Evolutionary conservation across 2,113 vertebrate genomes (phyloP).

Genomic region (Aegithalos caudatus): DNA sequence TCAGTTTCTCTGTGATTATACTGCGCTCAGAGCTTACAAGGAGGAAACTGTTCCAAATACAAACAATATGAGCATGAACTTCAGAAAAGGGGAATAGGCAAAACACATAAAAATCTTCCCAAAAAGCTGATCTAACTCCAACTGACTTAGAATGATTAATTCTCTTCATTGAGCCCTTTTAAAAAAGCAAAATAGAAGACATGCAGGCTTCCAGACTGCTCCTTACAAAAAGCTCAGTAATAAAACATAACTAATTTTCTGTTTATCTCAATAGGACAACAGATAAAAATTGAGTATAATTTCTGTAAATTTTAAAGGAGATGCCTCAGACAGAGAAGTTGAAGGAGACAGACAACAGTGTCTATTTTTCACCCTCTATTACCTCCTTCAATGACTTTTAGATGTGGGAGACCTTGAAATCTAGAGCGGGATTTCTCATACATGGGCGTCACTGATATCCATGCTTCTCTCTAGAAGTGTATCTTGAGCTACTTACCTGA

Average conservation of each 20-base stretch:
- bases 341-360: neutral
- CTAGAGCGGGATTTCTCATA: neutral
- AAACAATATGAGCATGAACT: neutral
- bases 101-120: neutral
- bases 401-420: neutral
- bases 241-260: neutral
- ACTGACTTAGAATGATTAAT: neutral
- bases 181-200: neutral
- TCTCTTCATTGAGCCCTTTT: neutral
- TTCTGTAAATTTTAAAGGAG: neutral
- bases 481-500: neutral
- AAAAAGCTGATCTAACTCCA: neutral
- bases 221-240: neutral
- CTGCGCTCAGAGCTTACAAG: neutral
- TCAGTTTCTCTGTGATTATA: neutral
- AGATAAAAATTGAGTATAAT: neutral
- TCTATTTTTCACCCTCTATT: neutral
- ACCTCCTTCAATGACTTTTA: neutral
- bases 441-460: neutral
- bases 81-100: neutral
- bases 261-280: neutral
- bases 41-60: neutral
- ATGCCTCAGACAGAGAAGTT: neutral
- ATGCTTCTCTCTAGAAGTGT: neutral
- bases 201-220: neutral